Base-by-base conservation (phyloP, 2,888 invertebrate genomes). In the Tineola bisselliella region DNA sequence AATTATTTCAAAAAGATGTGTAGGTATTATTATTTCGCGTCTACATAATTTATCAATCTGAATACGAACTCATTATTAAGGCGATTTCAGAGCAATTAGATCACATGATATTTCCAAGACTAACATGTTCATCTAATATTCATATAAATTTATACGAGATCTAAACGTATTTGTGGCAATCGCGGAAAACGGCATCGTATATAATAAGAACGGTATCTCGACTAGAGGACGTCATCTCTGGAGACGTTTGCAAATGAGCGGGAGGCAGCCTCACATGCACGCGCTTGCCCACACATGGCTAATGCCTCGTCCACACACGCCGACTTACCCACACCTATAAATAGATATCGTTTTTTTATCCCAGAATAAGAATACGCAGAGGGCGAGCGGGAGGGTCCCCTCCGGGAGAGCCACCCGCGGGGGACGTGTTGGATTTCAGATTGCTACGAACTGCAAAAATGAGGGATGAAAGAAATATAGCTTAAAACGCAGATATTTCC, bases 381-480 rank as follows among this genome's bases (percentile, higher is more conserved):
- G 83, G 57, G 48, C 80, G 78, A 79, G 81, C 82, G 79, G 72
- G 67, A 66, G 70, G 74, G 72, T 30, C 19, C 54, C 33, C 44
- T 61, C 30, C 76, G 78, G 75, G 76, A 76, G 73, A 72, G 63
- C 71, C 77, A 83, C 80, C 82, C 74, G 81, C 80, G 82, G 84
- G 86, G 83, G 87, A 84, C 86, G 87, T 86, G 84, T 84, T 84
- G 87, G 87, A 84, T 86, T 87, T 84, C 87, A 87, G 88, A 88
- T 88, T 87, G 87, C 88, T 87, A 86, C 87, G 86, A 87, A 87
- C 88, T 88, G 87, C 88, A 88, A 88, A 88, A 88, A 88, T 88
- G 88, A 88, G 88, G 88, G 88, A 88, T 88, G 88, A 88, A 88
- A 88, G 88, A 88, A 88, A 88, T 88, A 88, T 88, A 88, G 87